These are phyloP conservation scores for Pycnonotus jocosus DNA, from an alignment of 2,113 vertebrate genomes.

Conservation along the genomic window DNA sequence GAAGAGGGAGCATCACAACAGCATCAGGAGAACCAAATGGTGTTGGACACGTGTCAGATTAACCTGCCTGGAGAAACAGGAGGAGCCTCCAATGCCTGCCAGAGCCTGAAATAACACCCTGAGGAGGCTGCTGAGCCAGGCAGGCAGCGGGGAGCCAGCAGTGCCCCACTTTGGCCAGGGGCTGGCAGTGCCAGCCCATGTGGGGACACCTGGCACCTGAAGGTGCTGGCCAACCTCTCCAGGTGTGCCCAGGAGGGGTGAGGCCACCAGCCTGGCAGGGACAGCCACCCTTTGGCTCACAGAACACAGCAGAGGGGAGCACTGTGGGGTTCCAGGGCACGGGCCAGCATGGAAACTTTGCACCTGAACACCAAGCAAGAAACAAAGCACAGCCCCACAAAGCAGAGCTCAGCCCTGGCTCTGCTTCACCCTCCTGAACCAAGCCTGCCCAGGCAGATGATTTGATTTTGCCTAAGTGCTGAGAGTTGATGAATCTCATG, in stretches of 20 bases:
- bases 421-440: background rate
- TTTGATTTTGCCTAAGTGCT: background rate
- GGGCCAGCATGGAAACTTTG: background rate
- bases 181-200: background rate
- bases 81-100: background rate
- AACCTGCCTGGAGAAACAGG: background rate
- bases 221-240: background rate
- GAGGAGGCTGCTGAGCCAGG: background rate
- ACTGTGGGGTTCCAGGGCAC: background rate
- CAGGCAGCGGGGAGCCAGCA: background rate
- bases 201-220: background rate
- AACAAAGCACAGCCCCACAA: background rate
- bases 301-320: background rate
- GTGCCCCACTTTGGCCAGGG: background rate
- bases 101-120: background rate
- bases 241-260: background rate
- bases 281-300: background rate
- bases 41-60: background rate
- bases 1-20: background rate
- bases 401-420: background rate
- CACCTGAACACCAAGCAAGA: no score
- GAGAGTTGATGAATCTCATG: background rate
- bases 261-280: background rate
- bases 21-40: background rate
- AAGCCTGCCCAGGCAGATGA: background rate